Evolutionary conservation across 1,140 invertebrate genomes (phyloP), one percentile per base, ranked within the genome.

Genomic region (Harpegnathos saltator): DNA sequence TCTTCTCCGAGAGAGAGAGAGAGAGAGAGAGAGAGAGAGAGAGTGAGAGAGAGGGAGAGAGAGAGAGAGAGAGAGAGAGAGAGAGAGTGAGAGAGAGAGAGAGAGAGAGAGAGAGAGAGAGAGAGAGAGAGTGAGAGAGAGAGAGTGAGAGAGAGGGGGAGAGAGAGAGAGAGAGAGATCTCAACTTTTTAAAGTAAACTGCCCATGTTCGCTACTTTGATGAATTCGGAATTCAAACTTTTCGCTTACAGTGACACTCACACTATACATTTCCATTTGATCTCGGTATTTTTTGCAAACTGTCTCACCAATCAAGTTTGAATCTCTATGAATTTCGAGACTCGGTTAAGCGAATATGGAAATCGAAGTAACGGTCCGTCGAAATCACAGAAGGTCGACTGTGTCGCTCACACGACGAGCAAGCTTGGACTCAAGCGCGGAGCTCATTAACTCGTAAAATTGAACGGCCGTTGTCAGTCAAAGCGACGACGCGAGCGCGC

Each of bases 391-490:
- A 80, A 69, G 75, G 38, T 71, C 54, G 75, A 58, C 54, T 65
- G 73, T 75, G 9, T 80, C 48, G 52, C 24, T 58, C n/a, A 65
- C n/a, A 65, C 65, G 38, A 78, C 38, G 33, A 69, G 15, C 54
- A 14, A 19, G 66, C 44, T 52, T 29, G 33, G 26, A 24, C n/a
- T n/a, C n/a, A n/a, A n/a, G n/a, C 59, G 38, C 50, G 58, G 72
- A 75, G 72, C 72, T 75, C 73, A 75, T 75, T 75, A 75, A 75
- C 73, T 75, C 73, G 63, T 75, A 75, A 75, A 75, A 75, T 63
- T 63, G 59, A 26, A 71, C 29, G 24, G 52, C 17, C 75, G 52
- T 71, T 80, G 75, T 80, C 75, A 80, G 50, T 80, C 78, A 82
- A 82, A 82, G 44, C 58, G 44, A 56, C 59, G 78, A 74, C 44